Evolutionary conservation across 2,113 vertebrate species (phyloP), one percentile per base, ranked within the genome.

Genomic region (Pogona vitticeps): DNA sequence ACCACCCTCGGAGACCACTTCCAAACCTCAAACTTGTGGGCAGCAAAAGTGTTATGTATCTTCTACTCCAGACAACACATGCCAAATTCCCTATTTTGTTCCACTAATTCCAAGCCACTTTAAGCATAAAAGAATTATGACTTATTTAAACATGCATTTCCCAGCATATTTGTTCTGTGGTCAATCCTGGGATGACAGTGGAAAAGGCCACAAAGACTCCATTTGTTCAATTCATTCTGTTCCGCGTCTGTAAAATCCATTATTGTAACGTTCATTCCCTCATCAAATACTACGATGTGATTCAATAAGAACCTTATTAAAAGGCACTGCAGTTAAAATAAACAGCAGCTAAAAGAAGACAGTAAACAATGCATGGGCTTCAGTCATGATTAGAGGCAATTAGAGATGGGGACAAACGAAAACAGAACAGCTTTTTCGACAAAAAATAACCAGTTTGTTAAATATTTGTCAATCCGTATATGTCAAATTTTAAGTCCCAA

Each of bases 21-120:
- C 88, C n/a, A 88, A 92, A 93, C 67, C 80, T 92, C 83, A 88
- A 70, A 88, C 52, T 58, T 83, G 65, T 61, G 87, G 91, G 77
- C 40, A 90, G 6, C 14, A 0, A 68, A 77, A 17, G 46, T 20
- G 72, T 78, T 91, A 72, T 23, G 76, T 65, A 58, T 13, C 86
- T 72, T 80, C 88, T 61, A 67, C 56, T 89, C 76, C 83, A 23
- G 76, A 76, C 71, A 76, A 63, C 46, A 90, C 84, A 72, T 92
- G 40, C 68, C 79, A 88, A 79, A 67, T 1, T 90, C 83, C 36
- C 58, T 89, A 10, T 75, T 89, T 76, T 38, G 80, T 76, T 91
- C 89, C 71, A 79, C 36, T 20, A 72, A 73, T 70, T 75, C 2
- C 86, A 58, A 83, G 42, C 15, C n/a, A 68, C 70, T 78, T 38